Percentiles rank a stretch among this genome's conserved stretches.
Conservation (phyloP, 2,113 vertebrate species). For the Dendropsophus ebraccatus region DNA sequence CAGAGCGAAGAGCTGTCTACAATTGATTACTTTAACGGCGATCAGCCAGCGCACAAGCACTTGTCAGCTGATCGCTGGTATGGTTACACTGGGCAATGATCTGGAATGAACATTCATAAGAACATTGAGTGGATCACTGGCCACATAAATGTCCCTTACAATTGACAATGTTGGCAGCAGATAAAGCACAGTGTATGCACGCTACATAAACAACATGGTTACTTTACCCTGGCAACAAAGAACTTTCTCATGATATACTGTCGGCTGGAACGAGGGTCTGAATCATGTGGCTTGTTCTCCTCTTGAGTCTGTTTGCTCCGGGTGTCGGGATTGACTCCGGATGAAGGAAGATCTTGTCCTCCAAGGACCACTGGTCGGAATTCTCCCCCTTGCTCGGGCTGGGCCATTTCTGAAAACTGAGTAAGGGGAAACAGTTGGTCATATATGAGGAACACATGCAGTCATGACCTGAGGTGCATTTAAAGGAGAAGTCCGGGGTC, state of each 20-base stretch:
- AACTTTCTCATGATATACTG: slow-evolving; percentile 40
- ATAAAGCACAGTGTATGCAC: not conserved
- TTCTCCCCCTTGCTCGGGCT: not conserved
- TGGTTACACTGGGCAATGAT: too few species aligned
- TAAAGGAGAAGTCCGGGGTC: too few species aligned
- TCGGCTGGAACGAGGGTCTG: not conserved
- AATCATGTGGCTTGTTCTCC: not conserved
- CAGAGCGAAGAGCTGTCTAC: too few species aligned
- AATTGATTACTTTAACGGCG: too few species aligned
- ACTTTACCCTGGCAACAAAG: slow-evolving; percentile 54
- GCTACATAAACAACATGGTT: not conserved
- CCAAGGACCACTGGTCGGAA: slow-evolving; percentile 47
- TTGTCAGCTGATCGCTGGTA: too few species aligned
- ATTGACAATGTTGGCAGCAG: not conserved
- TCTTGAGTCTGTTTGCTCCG: not conserved
- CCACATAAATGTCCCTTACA: too few species aligned
- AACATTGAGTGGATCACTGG: too few species aligned
- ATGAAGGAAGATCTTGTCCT: not conserved
- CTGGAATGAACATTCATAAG: too few species aligned
- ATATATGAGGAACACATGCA: not conserved
- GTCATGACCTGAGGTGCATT: too few species aligned
- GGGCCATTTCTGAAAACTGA: slow-evolving; percentile 19
- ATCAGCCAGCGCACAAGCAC: too few species aligned
- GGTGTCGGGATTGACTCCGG: not conserved
- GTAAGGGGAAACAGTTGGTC: not conserved